Conservation (phyloP, 2,888 invertebrate species). For the Tanytarsus gracilentus region DNA sequence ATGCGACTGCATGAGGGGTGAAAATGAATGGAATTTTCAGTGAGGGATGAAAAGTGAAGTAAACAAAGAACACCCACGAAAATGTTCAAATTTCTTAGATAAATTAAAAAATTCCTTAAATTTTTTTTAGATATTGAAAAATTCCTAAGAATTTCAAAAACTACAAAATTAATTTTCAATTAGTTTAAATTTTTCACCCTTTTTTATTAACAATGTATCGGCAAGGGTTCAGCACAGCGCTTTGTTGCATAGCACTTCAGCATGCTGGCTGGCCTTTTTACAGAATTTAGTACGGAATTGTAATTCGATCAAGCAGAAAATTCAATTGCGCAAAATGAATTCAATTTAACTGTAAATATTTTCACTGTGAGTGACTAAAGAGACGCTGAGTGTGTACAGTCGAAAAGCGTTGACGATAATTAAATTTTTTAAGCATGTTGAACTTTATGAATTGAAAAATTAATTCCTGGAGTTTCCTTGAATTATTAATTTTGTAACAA, state of each 20-base stretch:
- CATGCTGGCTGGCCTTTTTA: slow-evolving; percentile 18
- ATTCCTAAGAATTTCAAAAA: no score
- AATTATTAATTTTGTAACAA: no score
- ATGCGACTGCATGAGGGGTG: background rate
- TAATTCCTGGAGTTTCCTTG: no score
- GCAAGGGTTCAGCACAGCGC: background rate
- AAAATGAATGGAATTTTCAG: background rate
- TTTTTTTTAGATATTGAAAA: no score
- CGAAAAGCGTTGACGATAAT: no score
- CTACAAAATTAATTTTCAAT: background rate
- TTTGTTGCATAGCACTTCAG: slow-evolving; percentile 2
- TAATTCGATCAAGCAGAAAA: slow-evolving; percentile 17
- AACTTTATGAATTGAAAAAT: no score
- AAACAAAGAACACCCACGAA: slow-evolving; percentile 7
- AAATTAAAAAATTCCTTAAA: no score
- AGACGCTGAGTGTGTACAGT: no score
- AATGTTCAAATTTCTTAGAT: no score
- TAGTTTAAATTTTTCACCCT: background rate
- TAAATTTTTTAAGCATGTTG: no score
- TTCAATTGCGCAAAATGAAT: slow-evolving; percentile 20
- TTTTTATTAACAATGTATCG: background rate
- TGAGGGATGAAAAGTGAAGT: background rate
- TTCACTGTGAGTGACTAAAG: no score
- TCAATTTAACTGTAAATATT: slow-evolving; percentile 26
- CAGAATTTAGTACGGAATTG: slow-evolving; percentile 2